A percentile compares a stretch with the other conserved stretches of the same genome.
Evolutionary conservation across 2,888 invertebrate genomes (phyloP).

Genomic region (Callinectes sapidus): DNA sequence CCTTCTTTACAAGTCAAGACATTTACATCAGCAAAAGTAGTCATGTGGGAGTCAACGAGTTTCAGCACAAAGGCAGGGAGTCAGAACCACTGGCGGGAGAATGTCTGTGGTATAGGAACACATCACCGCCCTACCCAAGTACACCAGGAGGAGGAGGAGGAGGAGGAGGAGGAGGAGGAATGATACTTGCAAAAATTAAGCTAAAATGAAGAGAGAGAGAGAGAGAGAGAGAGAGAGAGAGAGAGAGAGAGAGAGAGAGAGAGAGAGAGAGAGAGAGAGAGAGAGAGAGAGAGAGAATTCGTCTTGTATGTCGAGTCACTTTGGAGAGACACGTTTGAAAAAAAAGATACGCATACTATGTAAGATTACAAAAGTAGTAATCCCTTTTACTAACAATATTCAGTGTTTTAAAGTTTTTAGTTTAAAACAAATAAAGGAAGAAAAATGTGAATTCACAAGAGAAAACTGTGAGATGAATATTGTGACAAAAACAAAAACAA

Average conservation of each 20-base stretch:
- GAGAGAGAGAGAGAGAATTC: conserved; percentile 31
- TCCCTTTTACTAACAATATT: background rate
- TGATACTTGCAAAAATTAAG: background rate
- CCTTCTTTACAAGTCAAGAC: background rate
- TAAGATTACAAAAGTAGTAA: background rate
- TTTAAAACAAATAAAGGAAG: background rate
- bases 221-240: conserved; percentile 41
- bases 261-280: conserved; percentile 44
- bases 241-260: conserved; percentile 44
- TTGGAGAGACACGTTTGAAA: background rate
- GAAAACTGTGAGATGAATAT: background rate
- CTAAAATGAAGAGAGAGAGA: background rate
- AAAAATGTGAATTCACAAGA: background rate
- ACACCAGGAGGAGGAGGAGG: background rate
- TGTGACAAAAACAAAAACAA: background rate
- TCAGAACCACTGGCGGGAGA: background rate
- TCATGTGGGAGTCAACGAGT: background rate
- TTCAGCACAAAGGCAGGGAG: background rate
- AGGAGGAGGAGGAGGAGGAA: background rate
- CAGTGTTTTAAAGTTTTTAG: background rate
- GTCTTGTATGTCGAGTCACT: background rate
- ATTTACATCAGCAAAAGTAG: background rate
- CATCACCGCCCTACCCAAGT: background rate
- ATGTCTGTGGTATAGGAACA: background rate
- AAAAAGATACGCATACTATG: background rate